These are phyloP conservation scores for Macaca fascicularis DNA, from an alignment of 2,113 vertebrate genomes.

Conservation along the genomic window DNA sequence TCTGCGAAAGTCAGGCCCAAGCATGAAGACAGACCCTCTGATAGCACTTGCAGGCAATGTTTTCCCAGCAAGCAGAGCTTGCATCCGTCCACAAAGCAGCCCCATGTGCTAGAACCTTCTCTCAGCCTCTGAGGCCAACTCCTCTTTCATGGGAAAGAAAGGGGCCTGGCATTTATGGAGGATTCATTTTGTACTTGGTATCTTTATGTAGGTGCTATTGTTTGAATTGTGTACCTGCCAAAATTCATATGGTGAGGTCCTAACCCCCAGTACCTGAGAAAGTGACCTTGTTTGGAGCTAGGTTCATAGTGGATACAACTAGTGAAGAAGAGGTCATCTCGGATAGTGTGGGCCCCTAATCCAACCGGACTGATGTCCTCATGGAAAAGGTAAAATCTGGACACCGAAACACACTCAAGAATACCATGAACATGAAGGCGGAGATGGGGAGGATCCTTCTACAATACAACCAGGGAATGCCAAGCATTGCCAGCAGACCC, in stretches of 20 bases:
- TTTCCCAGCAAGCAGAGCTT: neutral
- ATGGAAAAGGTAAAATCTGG: accelerated
- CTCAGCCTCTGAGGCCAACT: neutral
- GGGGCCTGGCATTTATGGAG: neutral
- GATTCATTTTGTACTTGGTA: neutral
- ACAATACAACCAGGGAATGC: neutral
- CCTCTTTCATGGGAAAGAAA: neutral
- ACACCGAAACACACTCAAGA: accelerated
- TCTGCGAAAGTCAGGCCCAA: neutral
- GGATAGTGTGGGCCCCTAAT: neutral
- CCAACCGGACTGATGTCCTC: neutral
- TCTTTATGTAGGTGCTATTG: neutral
- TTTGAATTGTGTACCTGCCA: neutral
- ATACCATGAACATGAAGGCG: accelerated
- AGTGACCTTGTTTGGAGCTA: neutral
- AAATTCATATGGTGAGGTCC: neutral
- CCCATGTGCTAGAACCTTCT: neutral
- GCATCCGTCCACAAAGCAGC: neutral
- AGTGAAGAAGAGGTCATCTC: neutral
- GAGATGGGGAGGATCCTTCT: neutral
- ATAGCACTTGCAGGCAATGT: accelerated
- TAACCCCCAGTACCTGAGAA: neutral
- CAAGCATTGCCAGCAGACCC: neutral
- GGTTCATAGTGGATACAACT: neutral
- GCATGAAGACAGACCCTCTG: neutral